A percentile compares a stretch with the other conserved stretches of the same genome.
These are phyloP conservation scores for Myrmophylax atrothorax DNA, from an alignment of 2,113 vertebrate species.

Conservation along the genomic window DNA sequence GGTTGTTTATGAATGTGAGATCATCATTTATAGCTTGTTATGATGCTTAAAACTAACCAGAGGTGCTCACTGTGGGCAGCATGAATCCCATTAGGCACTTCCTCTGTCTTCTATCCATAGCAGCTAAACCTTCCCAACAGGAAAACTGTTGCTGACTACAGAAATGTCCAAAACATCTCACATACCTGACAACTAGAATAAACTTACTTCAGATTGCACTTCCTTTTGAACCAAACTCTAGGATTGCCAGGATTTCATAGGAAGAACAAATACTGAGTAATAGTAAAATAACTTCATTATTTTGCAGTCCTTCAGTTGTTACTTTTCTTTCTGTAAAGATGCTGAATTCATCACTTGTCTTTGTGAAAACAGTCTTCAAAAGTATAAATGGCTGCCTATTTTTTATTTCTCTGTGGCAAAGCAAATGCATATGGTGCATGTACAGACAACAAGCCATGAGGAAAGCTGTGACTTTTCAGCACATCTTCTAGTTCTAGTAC, in stretches of 20 bases:
- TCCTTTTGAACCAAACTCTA: neutral
- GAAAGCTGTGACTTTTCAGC: neutral
- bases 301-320: neutral
- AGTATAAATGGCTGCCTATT: neutral
- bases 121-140: neutral
- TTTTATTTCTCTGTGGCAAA: neutral
- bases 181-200: neutral
- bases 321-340: neutral
- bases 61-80: neutral
- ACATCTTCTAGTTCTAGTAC: neutral
- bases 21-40: neutral
- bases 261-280: neutral
- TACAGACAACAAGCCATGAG: neutral
- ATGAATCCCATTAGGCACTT: neutral
- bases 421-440: rapidly evolving
- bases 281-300: neutral
- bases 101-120: neutral
- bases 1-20: neutral
- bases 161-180: conserved; percentile 7
- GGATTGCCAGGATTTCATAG: neutral
- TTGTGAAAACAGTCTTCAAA: neutral
- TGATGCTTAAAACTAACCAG: neutral
- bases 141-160: neutral
- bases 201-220: neutral
- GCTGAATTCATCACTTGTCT: neutral